These are phyloP conservation scores for Phrynocephalus versicolor DNA, from an alignment of 2,113 vertebrate species.

Conservation along the genomic window DNA sequence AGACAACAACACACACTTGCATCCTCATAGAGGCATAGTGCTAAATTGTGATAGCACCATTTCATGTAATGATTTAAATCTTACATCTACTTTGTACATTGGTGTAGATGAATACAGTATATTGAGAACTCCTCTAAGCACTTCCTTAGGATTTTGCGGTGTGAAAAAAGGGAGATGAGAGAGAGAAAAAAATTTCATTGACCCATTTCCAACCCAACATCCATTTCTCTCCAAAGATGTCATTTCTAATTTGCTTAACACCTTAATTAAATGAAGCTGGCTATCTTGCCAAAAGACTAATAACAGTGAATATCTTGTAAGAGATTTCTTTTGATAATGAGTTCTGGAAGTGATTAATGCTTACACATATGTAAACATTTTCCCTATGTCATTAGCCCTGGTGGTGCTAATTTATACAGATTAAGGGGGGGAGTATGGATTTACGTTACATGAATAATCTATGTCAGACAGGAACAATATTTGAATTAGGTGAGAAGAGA, in stretches of 20 bases:
- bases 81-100: conserved; percentile 6
- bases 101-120: conserved; percentile 1
- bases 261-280: conserved; percentile 49
- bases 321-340: conserved; percentile 40
- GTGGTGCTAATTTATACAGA: conserved; percentile 46
- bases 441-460: conserved; percentile 23
- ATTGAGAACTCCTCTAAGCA: neutral
- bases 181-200: neutral
- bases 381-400: conserved; percentile 27
- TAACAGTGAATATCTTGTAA: conserved; percentile 38
- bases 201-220: neutral
- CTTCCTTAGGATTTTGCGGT: conserved; percentile 14
- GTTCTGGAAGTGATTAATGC: conserved; percentile 46
- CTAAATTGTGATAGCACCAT: too few relatives aligned
- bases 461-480: conserved; percentile 8
- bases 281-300: conserved; percentile 37
- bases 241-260: conserved; percentile 35
- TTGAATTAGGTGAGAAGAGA: neutral
- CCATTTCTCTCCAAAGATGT: conserved; percentile 41
- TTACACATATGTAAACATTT: conserved; percentile 47
- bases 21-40: too few relatives aligned
- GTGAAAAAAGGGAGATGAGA: neutral
- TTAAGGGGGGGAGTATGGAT: conserved; percentile 10
- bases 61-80: conserved; percentile 34
- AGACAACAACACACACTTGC: neutral